Evolutionary conservation across 2,797 vertebrate genomes (phyloP).

Genomic region (Benthosema pterotum): DNA sequence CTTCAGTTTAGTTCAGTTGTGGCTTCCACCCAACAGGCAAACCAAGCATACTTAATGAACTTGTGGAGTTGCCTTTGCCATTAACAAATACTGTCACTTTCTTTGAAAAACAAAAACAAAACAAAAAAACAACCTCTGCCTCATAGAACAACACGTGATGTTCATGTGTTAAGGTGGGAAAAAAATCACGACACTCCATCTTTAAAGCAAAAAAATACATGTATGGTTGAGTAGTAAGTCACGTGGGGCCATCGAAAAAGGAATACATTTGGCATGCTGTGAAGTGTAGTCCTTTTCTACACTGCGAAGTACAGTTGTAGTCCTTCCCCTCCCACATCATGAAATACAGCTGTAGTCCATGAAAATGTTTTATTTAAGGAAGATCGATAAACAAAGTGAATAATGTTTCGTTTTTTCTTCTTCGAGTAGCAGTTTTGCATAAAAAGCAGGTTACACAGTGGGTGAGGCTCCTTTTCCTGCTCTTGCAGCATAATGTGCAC

Average conservation of each 20-base stretch:
- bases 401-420: constrained; percentile 21
- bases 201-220: constrained; percentile 48
- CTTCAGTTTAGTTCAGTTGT: too few species aligned
- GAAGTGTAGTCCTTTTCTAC: constrained; percentile 55
- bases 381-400: constrained; percentile 44
- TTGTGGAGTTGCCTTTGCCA: too few species aligned
- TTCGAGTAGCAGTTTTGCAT: constrained; percentile 71
- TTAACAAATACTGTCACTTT: too few species aligned
- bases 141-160: too few species aligned
- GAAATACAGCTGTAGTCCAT: not conserved
- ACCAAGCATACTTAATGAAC: too few species aligned
- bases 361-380: constrained; percentile 35
- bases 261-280: constrained; percentile 82
- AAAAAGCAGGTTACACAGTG: constrained; percentile 79
- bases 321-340: constrained; percentile 46
- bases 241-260: constrained; percentile 40
- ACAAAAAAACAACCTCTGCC: too few species aligned
- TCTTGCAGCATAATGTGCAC: constrained; percentile 43
- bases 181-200: too few species aligned
- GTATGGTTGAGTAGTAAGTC: constrained; percentile 51
- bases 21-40: too few species aligned
- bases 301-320: constrained; percentile 18
- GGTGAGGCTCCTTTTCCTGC: constrained; percentile 58
- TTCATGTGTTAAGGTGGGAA: too few species aligned
- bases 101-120: too few species aligned